phyloP scores from a whole-genome alignment of 2,797 vertebrate genomes.

The Aeoliscus strigatus region DNA sequence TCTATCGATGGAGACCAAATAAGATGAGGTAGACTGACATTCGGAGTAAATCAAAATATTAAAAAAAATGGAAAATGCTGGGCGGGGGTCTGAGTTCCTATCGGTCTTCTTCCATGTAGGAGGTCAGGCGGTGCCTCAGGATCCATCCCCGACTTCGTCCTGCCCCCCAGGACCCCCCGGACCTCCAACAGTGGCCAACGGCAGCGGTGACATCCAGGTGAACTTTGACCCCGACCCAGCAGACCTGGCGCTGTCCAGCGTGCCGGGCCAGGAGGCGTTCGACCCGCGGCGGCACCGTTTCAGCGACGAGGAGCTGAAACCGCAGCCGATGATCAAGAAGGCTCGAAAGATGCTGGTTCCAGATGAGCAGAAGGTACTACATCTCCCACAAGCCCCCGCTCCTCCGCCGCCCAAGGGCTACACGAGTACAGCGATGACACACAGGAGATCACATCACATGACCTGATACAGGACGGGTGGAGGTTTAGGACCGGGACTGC shows the following conservation, averaged over 20 bases:
- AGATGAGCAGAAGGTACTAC: slow-evolving; percentile 91
- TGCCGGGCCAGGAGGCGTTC: slow-evolving; percentile 94
- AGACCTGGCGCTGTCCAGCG: slow-evolving; percentile 92
- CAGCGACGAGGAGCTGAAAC: slow-evolving; percentile 93
- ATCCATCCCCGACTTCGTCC: slow-evolving; percentile 63
- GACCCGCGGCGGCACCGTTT: slow-evolving; percentile 96
- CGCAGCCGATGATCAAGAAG: slow-evolving; percentile 98
- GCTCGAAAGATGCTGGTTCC: slow-evolving; percentile 97
- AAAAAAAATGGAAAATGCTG: too few species aligned
- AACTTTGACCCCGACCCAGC: slow-evolving; percentile 91
- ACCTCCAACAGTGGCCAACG: slow-evolving; percentile 41
- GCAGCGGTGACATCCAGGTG: slow-evolving; percentile 88
- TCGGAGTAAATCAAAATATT: too few species aligned
- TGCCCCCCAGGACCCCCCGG: slow-evolving; percentile 51
- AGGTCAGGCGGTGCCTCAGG: slow-evolving; percentile 69
- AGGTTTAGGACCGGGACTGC: too few species aligned
- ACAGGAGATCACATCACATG: too few species aligned
- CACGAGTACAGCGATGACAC: too few species aligned
- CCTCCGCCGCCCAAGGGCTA: too few species aligned
- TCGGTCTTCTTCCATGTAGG: slow-evolving; percentile 39
- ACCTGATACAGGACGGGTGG: too few species aligned
- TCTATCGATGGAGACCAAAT: too few species aligned
- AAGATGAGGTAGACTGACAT: too few species aligned
- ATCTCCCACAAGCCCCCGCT: too few species aligned
- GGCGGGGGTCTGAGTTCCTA: too few species aligned